Conservation (phyloP, 1,140 invertebrate species). For the Drosophila kohkoa region DNA sequence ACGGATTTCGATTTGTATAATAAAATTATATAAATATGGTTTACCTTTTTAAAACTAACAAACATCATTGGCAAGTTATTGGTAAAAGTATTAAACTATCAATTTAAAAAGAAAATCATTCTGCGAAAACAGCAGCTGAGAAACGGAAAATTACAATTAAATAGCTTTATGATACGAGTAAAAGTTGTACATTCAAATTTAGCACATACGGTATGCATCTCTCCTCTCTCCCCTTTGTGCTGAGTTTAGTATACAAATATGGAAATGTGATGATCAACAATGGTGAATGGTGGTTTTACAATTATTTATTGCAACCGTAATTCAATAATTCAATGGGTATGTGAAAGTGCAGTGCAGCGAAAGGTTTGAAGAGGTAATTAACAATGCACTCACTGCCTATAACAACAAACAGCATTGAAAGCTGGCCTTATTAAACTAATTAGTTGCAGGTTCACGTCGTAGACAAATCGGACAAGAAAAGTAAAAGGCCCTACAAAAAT, state of each 20-base stretch:
- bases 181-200: conserved; percentile 54
- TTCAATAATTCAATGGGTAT: conserved; percentile 69
- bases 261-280: conserved; percentile 59
- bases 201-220: conserved; percentile 26
- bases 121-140: conserved; percentile 3
- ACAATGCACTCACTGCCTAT: conserved; percentile 47
- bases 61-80: too few relatives aligned
- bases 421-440: conserved; percentile 48
- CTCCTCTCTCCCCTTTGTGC: conserved; percentile 2
- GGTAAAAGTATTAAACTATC: background rate
- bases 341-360: conserved; percentile 74
- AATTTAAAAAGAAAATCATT: conserved; percentile 8
- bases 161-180: conserved; percentile 6
- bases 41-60: too few relatives aligned
- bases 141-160: conserved; percentile 28
- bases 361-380: conserved; percentile 65
- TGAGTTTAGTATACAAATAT: conserved; percentile 40
- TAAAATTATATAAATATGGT: too few relatives aligned
- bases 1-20: too few relatives aligned
- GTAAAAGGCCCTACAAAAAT: conserved; percentile 23
- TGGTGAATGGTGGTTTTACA: conserved; percentile 66
- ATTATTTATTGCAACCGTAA: conserved; percentile 77
- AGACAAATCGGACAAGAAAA: conserved; percentile 40
- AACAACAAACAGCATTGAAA: conserved; percentile 24
- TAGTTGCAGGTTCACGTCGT: conserved; percentile 47